These are phyloP conservation scores for Macropus fuliginosus DNA, from an alignment of 2,797 vertebrate species.

Conservation along the genomic window DNA sequence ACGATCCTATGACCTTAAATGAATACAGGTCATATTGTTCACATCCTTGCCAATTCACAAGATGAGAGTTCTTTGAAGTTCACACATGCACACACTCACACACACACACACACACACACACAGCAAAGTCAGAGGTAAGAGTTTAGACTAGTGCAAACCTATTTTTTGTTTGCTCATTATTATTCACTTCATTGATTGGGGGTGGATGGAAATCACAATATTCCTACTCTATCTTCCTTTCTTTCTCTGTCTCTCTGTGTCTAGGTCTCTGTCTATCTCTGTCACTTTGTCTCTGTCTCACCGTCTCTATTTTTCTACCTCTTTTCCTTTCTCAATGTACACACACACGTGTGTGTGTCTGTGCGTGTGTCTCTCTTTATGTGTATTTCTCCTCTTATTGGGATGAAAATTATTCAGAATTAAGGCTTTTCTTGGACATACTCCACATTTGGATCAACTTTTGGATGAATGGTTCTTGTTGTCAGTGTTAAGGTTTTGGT, in stretches of 20 bases:
- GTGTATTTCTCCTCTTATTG: background rate
- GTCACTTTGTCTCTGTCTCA: background rate
- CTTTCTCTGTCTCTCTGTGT: background rate
- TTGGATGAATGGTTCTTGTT: background rate
- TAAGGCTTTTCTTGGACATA: background rate
- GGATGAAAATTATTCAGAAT: background rate
- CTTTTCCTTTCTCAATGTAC: no score
- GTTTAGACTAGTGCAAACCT: background rate
- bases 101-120: no score
- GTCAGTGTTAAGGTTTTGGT: background rate
- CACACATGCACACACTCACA: no score
- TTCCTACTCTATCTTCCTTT: background rate
- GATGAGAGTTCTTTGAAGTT: background rate
- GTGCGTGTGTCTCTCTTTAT: no score
- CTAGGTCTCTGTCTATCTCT: background rate
- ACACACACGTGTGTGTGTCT: no score
- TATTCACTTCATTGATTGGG: background rate
- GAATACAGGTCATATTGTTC: background rate
- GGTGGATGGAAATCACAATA: background rate
- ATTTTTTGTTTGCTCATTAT: background rate
- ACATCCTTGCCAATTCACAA: background rate
- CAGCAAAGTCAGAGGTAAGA: background rate
- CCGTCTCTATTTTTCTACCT: background rate
- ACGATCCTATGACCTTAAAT: background rate
- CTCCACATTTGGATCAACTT: background rate